Percentiles rank a stretch among this genome's conserved stretches.
Evolutionary conservation across 1,140 invertebrate species (phyloP).

Genomic region (Trichonephila inaurata): DNA sequence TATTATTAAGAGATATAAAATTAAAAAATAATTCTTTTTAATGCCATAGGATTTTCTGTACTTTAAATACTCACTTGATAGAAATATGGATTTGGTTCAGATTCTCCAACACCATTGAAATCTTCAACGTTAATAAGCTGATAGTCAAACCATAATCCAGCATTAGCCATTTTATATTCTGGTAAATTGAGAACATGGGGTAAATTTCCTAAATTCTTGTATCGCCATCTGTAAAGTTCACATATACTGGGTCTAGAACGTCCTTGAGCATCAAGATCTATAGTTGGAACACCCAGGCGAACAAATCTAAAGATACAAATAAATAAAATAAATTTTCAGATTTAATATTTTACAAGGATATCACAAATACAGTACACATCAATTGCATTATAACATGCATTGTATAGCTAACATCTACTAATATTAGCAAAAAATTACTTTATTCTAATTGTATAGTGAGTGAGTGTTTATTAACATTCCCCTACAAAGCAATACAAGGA

Average conservation of each 20-base stretch:
- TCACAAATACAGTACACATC: too few relatives aligned
- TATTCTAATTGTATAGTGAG: too few relatives aligned
- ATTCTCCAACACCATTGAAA: conserved; percentile 98
- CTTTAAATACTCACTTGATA: conserved; percentile 88
- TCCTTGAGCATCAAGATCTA: conserved; percentile 98
- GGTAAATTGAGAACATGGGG: conserved; percentile 89
- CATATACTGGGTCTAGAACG: conserved; percentile 95
- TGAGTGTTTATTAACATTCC: too few relatives aligned
- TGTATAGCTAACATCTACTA: neutral
- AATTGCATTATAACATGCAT: too few relatives aligned
- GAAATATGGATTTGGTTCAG: conserved; percentile 98
- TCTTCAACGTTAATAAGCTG: conserved; percentile 98
- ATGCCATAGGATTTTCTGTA: too few relatives aligned
- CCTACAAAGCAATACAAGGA: too few relatives aligned
- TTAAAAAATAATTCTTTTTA: too few relatives aligned
- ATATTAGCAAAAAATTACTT: neutral
- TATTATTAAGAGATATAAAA: too few relatives aligned
- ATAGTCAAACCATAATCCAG: conserved; percentile 94
- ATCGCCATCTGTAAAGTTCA: conserved; percentile 98
- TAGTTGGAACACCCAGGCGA: conserved; percentile 95
- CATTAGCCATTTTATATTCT: conserved; percentile 94
- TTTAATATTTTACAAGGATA: too few relatives aligned
- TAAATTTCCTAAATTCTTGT: conserved; percentile 96
- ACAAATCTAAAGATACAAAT: conserved; percentile 85
- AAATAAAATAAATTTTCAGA: too few relatives aligned